These are phyloP conservation scores for Macaria notata DNA, from an alignment of 2,888 invertebrate species.

Conservation along the genomic window DNA sequence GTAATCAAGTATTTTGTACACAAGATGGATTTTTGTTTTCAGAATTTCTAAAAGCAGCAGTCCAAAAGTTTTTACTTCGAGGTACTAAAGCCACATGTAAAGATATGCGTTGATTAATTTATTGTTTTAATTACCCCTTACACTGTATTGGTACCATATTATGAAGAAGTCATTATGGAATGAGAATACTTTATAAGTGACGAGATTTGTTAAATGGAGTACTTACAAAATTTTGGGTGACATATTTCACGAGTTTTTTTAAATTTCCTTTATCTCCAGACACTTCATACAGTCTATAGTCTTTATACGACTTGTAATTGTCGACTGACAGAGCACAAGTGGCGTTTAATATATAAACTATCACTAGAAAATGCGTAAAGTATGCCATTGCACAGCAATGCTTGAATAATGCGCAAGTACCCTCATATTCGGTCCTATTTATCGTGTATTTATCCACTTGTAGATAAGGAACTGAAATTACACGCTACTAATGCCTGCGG, in stretches of 20 bases:
- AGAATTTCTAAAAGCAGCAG: too few relatives aligned
- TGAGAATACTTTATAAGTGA: too few relatives aligned
- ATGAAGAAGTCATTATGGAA: too few relatives aligned
- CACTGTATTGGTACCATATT: too few relatives aligned
- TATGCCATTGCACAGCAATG: conserved; percentile 4
- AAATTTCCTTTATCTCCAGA: conserved; percentile 19
- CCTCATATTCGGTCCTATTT: conserved; percentile 15
- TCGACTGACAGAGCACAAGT: not conserved
- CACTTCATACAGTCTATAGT: conserved; percentile 21
- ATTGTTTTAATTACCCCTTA: too few relatives aligned
- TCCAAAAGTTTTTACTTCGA: too few relatives aligned
- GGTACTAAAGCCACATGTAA: too few relatives aligned
- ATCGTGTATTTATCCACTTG: conserved; percentile 2
- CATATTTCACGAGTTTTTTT: conserved; percentile 12
- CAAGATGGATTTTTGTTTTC: too few relatives aligned
- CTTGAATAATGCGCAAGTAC: conserved; percentile 2
- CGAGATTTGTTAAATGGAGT: not conserved
- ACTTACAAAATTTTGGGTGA: conserved; percentile 18
- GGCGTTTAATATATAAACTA: conserved; percentile 6
- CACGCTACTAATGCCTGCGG: too few relatives aligned
- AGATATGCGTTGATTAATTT: too few relatives aligned
- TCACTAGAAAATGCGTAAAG: conserved; percentile 4
- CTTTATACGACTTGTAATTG: conserved; percentile 16
- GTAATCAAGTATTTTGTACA: too few relatives aligned
- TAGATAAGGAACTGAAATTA: conserved; percentile 7